phyloP scores from a whole-genome alignment of 2,888 invertebrate genomes.

The Cryptocheilus praepositus region DNA sequence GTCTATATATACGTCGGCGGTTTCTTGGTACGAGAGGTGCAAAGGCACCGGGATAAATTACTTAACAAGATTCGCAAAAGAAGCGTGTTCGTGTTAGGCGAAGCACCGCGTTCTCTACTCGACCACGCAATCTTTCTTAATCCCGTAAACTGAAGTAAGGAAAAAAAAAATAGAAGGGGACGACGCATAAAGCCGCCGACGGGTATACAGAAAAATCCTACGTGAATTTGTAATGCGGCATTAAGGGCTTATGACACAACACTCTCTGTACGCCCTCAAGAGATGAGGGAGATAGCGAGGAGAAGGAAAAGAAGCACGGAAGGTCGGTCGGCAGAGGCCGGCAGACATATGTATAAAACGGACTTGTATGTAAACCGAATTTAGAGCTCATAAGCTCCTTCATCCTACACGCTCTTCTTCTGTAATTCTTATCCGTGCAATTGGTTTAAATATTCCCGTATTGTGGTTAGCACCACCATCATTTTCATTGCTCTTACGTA shows the following conservation, averaged over 20 bases:
- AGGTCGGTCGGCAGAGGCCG: constrained; percentile 7
- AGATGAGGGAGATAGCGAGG: constrained; percentile 10
- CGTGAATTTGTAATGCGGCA: constrained; percentile 48
- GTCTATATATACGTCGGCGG: too few species aligned
- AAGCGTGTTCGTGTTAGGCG: constrained; percentile 16
- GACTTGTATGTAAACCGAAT: constrained; percentile 38
- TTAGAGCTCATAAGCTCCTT: constrained; percentile 38
- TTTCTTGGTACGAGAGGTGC: neutral
- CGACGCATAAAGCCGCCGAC: constrained; percentile 23
- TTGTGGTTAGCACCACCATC: neutral
- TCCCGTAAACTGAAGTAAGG: constrained; percentile 40
- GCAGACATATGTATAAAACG: constrained; percentile 16
- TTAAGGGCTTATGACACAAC: constrained; percentile 45
- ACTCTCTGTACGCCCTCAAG: constrained; percentile 12
- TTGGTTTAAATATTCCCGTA: neutral
- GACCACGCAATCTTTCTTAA: constrained; percentile 42
- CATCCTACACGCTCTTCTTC: constrained; percentile 19
- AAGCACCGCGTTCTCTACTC: constrained; percentile 7
- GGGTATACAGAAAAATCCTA: constrained; percentile 35
- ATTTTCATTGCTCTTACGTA: neutral
- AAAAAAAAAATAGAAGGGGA: neutral
- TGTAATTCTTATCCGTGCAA: neutral
- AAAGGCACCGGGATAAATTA: constrained; percentile 10
- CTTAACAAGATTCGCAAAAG: constrained; percentile 16
- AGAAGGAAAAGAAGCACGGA: neutral